These are phyloP conservation scores for Chaunax sp. DNA, from an alignment of 2,797 vertebrate genomes.

Conservation along the genomic window DNA sequence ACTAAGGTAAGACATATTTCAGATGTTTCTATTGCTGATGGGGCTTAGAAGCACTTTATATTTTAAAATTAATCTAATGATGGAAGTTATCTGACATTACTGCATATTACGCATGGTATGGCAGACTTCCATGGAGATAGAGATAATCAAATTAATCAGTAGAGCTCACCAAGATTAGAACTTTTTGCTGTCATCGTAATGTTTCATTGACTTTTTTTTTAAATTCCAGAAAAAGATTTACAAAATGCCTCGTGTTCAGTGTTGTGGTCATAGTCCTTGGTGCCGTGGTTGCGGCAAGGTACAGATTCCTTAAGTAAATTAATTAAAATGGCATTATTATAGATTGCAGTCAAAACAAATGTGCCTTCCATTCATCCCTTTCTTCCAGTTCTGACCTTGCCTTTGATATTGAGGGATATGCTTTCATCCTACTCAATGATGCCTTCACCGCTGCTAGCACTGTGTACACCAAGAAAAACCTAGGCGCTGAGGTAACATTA, in stretches of 20 bases:
- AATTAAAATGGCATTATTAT: neutral
- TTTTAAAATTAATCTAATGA: neutral
- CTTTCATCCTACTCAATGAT: slow-evolving; percentile 91
- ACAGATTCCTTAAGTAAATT: slow-evolving; percentile 13
- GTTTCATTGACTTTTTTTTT: neutral
- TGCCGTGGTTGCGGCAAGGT: slow-evolving; percentile 93
- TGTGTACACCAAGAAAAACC: slow-evolving; percentile 94
- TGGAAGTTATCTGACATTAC: neutral
- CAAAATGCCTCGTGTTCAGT: slow-evolving; percentile 72
- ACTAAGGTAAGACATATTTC: slow-evolving; percentile 81
- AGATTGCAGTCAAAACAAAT: neutral
- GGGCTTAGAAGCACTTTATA: neutral
- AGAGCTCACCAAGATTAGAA: neutral
- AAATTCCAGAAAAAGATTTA: slow-evolving; percentile 75
- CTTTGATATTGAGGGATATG: slow-evolving; percentile 89
- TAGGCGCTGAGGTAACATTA: slow-evolving; percentile 84
- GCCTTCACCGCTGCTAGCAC: slow-evolving; percentile 91
- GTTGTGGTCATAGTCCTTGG: slow-evolving; percentile 84
- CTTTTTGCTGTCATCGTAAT: neutral
- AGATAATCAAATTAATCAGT: neutral
- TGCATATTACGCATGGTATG: neutral
- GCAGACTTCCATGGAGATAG: neutral
- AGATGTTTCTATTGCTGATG: neutral
- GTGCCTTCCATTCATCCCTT: neutral
- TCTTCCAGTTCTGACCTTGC: slow-evolving; percentile 89